Percentiles rank a stretch among this genome's conserved stretches.
Conservation (phyloP, 2,888 invertebrate species). For the Lycocerus yunnanus region DNA sequence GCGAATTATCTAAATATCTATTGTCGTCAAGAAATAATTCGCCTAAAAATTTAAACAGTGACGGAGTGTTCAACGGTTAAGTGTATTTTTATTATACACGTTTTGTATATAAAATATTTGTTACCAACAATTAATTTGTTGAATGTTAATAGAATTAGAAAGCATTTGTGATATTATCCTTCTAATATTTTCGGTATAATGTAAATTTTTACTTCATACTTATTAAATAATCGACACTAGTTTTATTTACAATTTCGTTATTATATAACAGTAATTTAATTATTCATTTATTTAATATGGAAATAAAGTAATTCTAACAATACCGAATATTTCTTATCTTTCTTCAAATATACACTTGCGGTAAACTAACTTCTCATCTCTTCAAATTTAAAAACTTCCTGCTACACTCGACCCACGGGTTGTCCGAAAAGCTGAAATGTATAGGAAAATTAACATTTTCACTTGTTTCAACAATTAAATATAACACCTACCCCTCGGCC, state of each 20-base stretch:
- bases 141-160: conserved; percentile 40
- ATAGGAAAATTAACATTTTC: too few species aligned
- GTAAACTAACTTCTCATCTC: too few species aligned
- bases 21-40: conserved; percentile 40
- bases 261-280: background rate
- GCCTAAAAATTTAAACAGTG: conserved; percentile 34
- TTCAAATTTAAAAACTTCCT: too few species aligned
- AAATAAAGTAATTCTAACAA: background rate
- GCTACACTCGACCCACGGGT: too few species aligned
- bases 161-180: conserved; percentile 44
- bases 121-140: conserved; percentile 37
- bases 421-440: too few species aligned
- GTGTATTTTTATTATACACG: conserved; percentile 5
- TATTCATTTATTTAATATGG: background rate
- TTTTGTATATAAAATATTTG: conserved; percentile 32
- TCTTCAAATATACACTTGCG: too few species aligned
- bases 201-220: background rate
- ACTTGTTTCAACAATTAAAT: too few species aligned
- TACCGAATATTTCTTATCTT: background rate
- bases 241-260: background rate
- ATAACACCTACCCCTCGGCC: too few species aligned
- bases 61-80: conserved; percentile 36
- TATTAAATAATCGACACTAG: background rate
- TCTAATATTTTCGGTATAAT: conserved; percentile 14
- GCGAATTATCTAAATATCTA: conserved; percentile 56